phyloP scores from a whole-genome alignment of 2,888 invertebrate species.

The Drosophila phalerata region DNA sequence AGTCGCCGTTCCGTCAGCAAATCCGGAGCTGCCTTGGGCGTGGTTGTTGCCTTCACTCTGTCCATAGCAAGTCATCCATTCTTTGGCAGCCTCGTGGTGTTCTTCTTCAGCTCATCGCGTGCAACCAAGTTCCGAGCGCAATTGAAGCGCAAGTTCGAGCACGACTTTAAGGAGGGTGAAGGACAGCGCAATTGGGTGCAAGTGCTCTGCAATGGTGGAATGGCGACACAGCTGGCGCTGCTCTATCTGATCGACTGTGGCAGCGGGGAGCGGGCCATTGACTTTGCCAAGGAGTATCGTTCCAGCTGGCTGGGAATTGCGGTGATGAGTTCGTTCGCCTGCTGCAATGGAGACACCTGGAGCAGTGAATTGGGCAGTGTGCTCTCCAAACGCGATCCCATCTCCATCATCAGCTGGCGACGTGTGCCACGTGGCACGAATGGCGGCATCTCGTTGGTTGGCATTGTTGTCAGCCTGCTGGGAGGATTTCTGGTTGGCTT shows the following conservation, averaged over 20 bases:
- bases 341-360: constrained; percentile 96
- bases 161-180: constrained; percentile 92
- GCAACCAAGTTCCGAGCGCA: constrained; percentile 91
- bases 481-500: constrained; percentile 89
- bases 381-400: constrained; percentile 89
- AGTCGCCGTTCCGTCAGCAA: constrained; percentile 89
- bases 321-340: constrained; percentile 91
- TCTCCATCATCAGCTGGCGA: constrained; percentile 90
- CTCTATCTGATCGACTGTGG: constrained; percentile 93
- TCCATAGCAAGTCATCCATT: constrained; percentile 93
- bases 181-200: constrained; percentile 96
- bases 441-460: constrained; percentile 91
- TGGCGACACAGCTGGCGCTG: constrained; percentile 92
- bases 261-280: constrained; percentile 91
- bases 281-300: constrained; percentile 91
- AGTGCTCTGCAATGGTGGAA: constrained; percentile 95
- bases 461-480: constrained; percentile 87
- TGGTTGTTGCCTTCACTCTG: constrained; percentile 91
- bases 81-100: constrained; percentile 89
- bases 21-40: constrained; percentile 90
- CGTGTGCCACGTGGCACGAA: constrained; percentile 95
- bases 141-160: constrained; percentile 90
- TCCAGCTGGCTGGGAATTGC: constrained; percentile 94
- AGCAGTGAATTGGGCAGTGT: constrained; percentile 95
- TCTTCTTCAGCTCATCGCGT: constrained; percentile 92